These are phyloP conservation scores for Phyllotis vaccarum DNA, from an alignment of 2,797 vertebrate species.

Conservation along the genomic window DNA sequence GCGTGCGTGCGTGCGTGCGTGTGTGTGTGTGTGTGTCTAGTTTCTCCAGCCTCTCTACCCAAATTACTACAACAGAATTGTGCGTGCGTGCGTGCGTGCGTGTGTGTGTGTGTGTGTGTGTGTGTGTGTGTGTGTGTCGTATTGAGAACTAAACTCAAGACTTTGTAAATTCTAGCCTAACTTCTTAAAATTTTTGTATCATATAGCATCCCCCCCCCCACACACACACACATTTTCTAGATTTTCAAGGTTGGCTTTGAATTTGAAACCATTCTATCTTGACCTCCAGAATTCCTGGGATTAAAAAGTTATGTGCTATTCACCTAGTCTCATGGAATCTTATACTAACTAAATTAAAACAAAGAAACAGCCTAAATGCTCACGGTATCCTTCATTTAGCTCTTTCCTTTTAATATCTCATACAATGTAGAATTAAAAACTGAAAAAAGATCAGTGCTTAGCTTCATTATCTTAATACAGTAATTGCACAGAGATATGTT, in stretches of 20 bases:
- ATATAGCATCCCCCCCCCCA: background rate
- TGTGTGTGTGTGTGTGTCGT: background rate
- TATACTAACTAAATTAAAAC: background rate
- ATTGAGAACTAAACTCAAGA: background rate
- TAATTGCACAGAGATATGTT: background rate
- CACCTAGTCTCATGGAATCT: background rate
- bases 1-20: too few relatives aligned
- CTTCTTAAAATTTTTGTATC: background rate
- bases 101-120: background rate
- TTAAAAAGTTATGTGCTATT: too few relatives aligned
- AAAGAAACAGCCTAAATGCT: background rate
- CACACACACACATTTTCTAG: too few relatives aligned
- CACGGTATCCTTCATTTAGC: background rate
- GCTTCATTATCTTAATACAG: background rate
- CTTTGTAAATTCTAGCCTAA: background rate
- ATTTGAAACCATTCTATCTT: background rate
- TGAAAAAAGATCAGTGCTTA: background rate
- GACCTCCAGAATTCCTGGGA: background rate
- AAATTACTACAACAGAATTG: background rate
- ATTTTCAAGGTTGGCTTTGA: background rate
- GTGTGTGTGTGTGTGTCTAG: too few relatives aligned
- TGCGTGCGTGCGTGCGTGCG: background rate
- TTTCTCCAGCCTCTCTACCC: background rate
- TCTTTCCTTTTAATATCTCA: background rate
- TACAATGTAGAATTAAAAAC: background rate